phyloP scores from a whole-genome alignment of 2,113 vertebrate genomes.

The Phodopus roborovskii region DNA sequence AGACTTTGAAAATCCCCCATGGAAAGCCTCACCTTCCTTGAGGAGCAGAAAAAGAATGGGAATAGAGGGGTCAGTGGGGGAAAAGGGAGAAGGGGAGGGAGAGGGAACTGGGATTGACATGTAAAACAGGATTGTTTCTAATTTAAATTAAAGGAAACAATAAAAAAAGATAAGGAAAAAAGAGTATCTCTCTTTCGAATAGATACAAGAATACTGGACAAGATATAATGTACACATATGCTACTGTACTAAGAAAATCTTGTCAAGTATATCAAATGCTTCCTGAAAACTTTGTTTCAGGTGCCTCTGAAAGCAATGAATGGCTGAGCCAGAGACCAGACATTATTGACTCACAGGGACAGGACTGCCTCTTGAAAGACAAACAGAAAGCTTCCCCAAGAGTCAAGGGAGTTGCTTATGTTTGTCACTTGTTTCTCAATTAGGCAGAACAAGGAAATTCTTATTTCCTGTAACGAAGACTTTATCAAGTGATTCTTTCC shows the following conservation, averaged over 20 bases:
- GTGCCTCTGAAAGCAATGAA: not conserved
- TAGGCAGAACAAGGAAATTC: slow-evolving; percentile 73
- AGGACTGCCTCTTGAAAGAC: slow-evolving; percentile 20
- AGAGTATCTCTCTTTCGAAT: not conserved
- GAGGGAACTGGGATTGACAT: no score
- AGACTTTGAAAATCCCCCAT: no score
- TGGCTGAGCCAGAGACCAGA: not conserved
- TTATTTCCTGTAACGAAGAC: slow-evolving; percentile 65
- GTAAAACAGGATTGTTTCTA: no score
- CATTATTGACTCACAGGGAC: slow-evolving; percentile 56
- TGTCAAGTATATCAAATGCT: not conserved
- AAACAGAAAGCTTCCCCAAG: slow-evolving; percentile 47
- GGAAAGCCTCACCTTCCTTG: no score
- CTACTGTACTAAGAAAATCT: not conserved
- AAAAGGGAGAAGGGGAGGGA: no score
- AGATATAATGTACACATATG: not conserved
- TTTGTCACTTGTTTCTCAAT: slow-evolving; percentile 61
- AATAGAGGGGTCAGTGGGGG: no score
- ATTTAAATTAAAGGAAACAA: no score
- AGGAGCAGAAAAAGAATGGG: no score
- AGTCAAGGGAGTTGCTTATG: slow-evolving; percentile 47
- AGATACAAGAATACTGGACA: not conserved
- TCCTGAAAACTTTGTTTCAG: not conserved
- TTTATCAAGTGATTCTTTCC: slow-evolving; percentile 70
- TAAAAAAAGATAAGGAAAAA: no score